Conservation (phyloP, 2,888 invertebrate genomes). For the Julus scandinavius region DNA sequence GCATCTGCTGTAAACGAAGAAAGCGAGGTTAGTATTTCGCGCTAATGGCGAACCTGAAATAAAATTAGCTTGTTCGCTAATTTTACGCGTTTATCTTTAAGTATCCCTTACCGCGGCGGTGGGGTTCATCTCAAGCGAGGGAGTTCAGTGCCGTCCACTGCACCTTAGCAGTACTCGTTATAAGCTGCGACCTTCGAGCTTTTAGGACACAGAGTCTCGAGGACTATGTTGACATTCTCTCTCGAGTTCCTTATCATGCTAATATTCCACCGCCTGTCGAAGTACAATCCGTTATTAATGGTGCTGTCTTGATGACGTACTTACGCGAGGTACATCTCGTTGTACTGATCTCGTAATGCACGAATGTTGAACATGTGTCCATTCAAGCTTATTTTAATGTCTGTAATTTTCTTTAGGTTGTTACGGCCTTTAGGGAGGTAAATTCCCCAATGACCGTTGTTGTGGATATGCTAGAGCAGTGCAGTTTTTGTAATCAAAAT, state of each 20-base stretch:
- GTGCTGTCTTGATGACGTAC: constrained; percentile 62
- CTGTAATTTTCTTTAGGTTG: constrained; percentile 62
- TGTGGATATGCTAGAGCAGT: constrained; percentile 66
- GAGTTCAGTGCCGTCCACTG: constrained; percentile 68
- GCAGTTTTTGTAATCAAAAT: constrained; percentile 64
- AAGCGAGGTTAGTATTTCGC: constrained; percentile 57
- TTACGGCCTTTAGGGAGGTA: constrained; percentile 65
- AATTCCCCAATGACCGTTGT: constrained; percentile 61
- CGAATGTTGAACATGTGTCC: neutral
- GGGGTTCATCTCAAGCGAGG: constrained; percentile 67
- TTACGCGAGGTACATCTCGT: constrained; percentile 63
- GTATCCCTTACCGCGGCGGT: constrained; percentile 64
- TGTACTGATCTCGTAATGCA: neutral
- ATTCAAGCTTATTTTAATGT: neutral
- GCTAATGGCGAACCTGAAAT: neutral
- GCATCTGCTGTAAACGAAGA: constrained; percentile 59
- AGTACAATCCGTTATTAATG: constrained; percentile 57
- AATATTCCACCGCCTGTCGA: constrained; percentile 51
- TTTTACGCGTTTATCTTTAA: constrained; percentile 48
- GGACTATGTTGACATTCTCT: neutral
- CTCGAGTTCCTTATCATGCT: constrained; percentile 54
- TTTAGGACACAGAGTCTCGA: constrained; percentile 63
- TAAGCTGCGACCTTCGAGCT: constrained; percentile 65
- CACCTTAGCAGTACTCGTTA: constrained; percentile 66
- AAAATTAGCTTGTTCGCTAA: neutral